Evolutionary conservation across 2,113 vertebrate genomes (phyloP).

Genomic region (Tupaia chinensis): DNA sequence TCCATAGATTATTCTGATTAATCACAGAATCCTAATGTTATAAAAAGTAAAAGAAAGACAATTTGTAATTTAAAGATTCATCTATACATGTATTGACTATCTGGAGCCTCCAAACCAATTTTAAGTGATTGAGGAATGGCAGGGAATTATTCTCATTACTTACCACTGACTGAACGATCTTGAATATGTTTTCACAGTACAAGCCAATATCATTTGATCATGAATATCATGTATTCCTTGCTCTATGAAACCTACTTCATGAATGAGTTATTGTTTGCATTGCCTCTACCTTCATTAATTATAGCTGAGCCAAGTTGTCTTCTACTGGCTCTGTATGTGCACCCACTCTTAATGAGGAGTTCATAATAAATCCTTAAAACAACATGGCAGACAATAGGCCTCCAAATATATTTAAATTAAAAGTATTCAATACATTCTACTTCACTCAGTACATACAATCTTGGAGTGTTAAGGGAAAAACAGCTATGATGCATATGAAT

Average conservation of each 20-base stretch:
- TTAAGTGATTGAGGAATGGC: neutral
- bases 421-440: neutral
- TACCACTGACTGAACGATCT: neutral
- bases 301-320: neutral
- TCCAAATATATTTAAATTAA: slow-evolving; percentile 15
- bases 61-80: slow-evolving; percentile 19
- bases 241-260: neutral
- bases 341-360: neutral
- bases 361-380: slow-evolving; percentile 8
- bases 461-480: slow-evolving; percentile 33
- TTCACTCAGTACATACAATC: neutral
- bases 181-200: neutral
- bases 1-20: neutral
- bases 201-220: slow-evolving; percentile 29
- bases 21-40: neutral
- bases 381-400: neutral
- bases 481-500: neutral
- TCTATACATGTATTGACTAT: neutral
- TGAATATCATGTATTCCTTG: neutral
- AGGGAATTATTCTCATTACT: neutral
- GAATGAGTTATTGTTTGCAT: neutral
- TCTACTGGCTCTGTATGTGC: neutral
- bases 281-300: slow-evolving; percentile 41
- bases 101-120: neutral
- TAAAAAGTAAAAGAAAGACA: neutral